Evolutionary conservation across 2,888 invertebrate genomes (phyloP).

Genomic region (Drosophila peninsularis): DNA sequence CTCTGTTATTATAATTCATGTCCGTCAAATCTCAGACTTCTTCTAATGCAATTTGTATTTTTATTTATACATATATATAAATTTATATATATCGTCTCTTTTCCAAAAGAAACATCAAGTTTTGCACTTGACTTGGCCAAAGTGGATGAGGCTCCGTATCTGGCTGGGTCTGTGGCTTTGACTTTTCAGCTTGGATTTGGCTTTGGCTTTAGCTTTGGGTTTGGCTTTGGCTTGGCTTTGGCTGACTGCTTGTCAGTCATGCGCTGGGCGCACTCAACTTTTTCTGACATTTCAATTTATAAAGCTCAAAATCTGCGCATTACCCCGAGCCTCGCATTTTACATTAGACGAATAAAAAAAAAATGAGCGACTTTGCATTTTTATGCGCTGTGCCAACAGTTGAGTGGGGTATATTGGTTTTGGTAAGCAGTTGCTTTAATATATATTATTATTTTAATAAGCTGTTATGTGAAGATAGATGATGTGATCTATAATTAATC

Average conservation of each 20-base stretch:
- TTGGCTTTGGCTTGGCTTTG: conserved; percentile 33
- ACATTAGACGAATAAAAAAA: conserved; percentile 55
- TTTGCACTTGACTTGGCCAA: conserved; percentile 57
- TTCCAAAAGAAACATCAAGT: conserved; percentile 42
- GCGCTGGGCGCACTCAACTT: conserved; percentile 67
- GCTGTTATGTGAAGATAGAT: background rate
- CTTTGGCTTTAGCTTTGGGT: conserved; percentile 8
- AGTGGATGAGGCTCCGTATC: conserved; percentile 15
- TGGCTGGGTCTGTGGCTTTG: conserved; percentile 23
- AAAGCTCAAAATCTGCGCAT: conserved; percentile 77
- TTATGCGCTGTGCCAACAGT: background rate
- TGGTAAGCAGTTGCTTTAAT: background rate
- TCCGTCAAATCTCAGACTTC: conserved; percentile 35
- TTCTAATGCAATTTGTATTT: conserved; percentile 48
- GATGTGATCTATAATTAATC: no score
- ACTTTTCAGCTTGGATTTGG: conserved; percentile 8
- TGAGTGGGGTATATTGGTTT: background rate
- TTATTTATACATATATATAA: background rate
- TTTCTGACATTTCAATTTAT: conserved; percentile 80
- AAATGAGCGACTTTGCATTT: conserved; percentile 31
- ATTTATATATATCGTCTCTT: background rate
- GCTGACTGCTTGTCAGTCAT: conserved; percentile 67
- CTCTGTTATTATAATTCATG: conserved; percentile 39
- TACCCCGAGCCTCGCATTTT: conserved; percentile 69
- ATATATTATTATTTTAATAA: accelerated